These are phyloP conservation scores for Mus spicilegus DNA, from an alignment of 2,113 vertebrate genomes.

Conservation along the genomic window DNA sequence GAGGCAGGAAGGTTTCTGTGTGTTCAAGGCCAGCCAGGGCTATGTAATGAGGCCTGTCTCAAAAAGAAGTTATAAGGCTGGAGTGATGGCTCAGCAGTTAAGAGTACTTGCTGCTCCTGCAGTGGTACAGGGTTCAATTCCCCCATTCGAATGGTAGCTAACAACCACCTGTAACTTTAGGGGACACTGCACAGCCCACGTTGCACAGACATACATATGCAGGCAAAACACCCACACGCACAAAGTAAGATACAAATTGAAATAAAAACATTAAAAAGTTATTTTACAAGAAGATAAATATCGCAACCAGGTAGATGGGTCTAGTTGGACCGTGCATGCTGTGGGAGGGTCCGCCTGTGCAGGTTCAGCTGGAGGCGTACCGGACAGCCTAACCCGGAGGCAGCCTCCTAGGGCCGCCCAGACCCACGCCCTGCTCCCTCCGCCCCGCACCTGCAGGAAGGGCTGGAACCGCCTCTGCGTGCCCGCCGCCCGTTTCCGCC, in stretches of 20 bases:
- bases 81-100: not conserved
- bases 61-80: not conserved
- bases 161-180: not conserved
- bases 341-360: not conserved
- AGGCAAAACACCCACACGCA: not conserved
- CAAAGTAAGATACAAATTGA: not conserved
- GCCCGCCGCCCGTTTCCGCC: slow-evolving; percentile 56
- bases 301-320: not conserved
- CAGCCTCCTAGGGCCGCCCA: not conserved
- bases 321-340: not conserved
- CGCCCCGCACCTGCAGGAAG: slow-evolving; percentile 54
- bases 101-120: not conserved
- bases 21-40: not conserved
- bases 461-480: slow-evolving; percentile 45
- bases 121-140: not conserved
- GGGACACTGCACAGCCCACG: not conserved
- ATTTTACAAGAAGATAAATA: not conserved
- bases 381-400: not conserved
- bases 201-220: not conserved
- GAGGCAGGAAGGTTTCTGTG: not conserved
- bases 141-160: not conserved
- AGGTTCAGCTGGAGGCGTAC: not conserved
- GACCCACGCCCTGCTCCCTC: not conserved
- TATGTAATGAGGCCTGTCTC: too few relatives aligned
- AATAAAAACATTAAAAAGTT: not conserved